A percentile compares a stretch with the other conserved stretches of the same genome.
Evolutionary conservation across 2,113 vertebrate species (phyloP).

Genomic region (Theristicus caerulescens): DNA sequence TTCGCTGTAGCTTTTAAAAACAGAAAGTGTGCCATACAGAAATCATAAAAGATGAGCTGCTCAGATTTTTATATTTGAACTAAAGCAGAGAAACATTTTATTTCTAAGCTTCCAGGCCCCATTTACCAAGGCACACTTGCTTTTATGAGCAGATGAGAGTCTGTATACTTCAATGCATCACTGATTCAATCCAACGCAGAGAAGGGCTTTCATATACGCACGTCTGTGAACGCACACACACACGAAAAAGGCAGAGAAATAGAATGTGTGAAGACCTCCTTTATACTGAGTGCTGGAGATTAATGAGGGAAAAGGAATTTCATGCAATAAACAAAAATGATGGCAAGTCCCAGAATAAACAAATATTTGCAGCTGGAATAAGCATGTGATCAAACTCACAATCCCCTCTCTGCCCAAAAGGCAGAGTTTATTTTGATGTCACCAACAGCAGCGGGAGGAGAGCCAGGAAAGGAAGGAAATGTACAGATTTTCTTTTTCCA

Average conservation of each 20-base stretch:
- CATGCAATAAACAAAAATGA: neutral
- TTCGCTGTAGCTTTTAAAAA: neutral
- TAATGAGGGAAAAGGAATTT: neutral
- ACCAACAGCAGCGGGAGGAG: neutral
- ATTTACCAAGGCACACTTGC: neutral
- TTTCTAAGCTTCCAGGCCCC: neutral
- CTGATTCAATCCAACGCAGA: accelerated
- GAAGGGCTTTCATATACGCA: neutral
- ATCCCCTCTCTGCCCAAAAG: neutral
- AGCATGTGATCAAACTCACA: neutral
- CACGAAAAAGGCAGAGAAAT: neutral
- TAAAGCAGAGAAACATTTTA: neutral
- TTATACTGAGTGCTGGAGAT: neutral
- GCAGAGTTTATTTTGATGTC: neutral
- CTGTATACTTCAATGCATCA: neutral
- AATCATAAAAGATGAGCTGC: neutral
- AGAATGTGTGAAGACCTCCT: neutral
- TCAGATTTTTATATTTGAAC: neutral
- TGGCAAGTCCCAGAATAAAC: neutral
- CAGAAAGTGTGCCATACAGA: neutral
- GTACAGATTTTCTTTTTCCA: neutral
- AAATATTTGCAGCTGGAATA: neutral
- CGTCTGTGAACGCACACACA: too few species aligned
- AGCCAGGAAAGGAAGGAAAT: neutral
- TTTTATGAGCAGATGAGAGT: neutral